These are phyloP conservation scores for Chouioia cunea DNA, from an alignment of 2,888 invertebrate species.

Conservation along the genomic window DNA sequence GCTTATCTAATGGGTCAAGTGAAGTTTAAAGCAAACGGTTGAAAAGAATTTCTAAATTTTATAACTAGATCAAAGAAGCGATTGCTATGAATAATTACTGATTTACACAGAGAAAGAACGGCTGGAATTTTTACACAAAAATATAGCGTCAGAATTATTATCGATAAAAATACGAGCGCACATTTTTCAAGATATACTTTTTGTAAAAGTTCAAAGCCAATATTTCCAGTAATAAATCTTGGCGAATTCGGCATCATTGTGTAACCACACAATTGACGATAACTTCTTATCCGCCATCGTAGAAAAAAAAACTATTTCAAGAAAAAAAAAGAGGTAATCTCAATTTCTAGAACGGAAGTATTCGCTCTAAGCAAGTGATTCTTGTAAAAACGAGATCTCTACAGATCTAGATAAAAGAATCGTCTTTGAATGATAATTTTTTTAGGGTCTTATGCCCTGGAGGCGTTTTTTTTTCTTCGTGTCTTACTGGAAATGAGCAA, in stretches of 20 bases:
- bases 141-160: too few species aligned
- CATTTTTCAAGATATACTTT: too few species aligned
- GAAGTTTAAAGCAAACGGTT: too few species aligned
- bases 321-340: too few species aligned
- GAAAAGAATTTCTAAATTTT: too few species aligned
- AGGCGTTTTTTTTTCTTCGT: not conserved
- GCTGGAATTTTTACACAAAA: conserved; percentile 9
- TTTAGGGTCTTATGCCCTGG: not conserved
- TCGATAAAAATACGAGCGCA: not conserved
- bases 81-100: not conserved
- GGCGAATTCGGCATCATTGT: not conserved
- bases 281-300: not conserved
- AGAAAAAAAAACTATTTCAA: not conserved
- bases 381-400: too few species aligned
- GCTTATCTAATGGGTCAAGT: not conserved
- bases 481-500: conserved; percentile 31
- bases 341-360: too few species aligned
- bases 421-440: too few species aligned
- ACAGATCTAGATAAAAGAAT: too few species aligned
- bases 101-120: conserved; percentile 37
- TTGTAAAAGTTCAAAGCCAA: conserved; percentile 18
- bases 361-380: too few species aligned
- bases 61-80: too few species aligned
- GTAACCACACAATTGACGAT: not conserved
- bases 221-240: conserved; percentile 43